Percentiles rank a stretch among this genome's conserved stretches.
These are phyloP conservation scores for Lithosia quadra DNA, from an alignment of 2,888 invertebrate species.

Conservation along the genomic window DNA sequence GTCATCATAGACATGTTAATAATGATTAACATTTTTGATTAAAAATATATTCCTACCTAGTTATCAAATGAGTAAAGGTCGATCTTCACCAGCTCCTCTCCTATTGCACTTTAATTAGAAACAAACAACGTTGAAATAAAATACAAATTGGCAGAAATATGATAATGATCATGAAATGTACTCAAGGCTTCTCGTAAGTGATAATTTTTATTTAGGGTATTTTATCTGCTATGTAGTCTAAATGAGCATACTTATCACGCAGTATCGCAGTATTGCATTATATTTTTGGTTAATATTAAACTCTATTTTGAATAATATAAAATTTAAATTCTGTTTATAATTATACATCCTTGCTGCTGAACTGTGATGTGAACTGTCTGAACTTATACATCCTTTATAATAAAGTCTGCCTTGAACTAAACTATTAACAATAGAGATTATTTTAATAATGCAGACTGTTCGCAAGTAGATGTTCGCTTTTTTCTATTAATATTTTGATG, in stretches of 20 bases:
- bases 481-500: background rate
- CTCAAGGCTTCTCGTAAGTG: constrained; percentile 5
- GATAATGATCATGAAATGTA: background rate
- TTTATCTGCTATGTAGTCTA: background rate
- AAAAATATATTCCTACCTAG: too few relatives aligned
- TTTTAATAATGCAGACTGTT: background rate
- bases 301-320: background rate
- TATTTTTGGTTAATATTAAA: background rate
- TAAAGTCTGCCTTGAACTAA: background rate
- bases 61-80: too few relatives aligned
- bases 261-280: background rate
- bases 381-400: background rate
- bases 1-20: too few relatives aligned
- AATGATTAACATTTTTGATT: too few relatives aligned
- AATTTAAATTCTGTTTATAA: background rate
- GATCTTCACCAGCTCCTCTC: too few relatives aligned
- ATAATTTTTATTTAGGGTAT: background rate
- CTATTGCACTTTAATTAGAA: constrained; percentile 16
- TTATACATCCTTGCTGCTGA: background rate
- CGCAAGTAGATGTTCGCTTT: background rate
- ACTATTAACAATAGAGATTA: background rate
- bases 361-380: background rate
- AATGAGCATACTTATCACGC: background rate
- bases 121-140: constrained; percentile 14
- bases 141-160: background rate